Base-by-base conservation (phyloP, 1,140 invertebrate species). In the Copidosoma floridanum region DNA sequence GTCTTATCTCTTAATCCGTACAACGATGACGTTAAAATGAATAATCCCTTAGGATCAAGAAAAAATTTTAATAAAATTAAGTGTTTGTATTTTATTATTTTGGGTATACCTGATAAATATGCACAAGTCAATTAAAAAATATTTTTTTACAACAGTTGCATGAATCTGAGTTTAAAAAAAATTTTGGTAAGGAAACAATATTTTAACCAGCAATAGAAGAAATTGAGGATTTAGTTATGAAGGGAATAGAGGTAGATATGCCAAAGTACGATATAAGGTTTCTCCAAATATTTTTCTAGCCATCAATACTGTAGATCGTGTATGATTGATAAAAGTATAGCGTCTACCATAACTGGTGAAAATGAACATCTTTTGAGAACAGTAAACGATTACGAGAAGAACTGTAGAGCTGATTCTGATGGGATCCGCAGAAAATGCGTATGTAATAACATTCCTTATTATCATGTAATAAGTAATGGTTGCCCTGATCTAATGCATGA, bases 351-450 rank as follows among this genome's bases (percentile, higher is more conserved):
- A 43, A 37, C 56, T 1, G 21, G 5, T n/a, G 54, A 65, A 58
- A 40, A 61, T 46, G 4, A 24, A 7, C 43, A 58, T 41, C 21
- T 53, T 3, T n/a, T 66, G 10, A 41, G 60, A 51, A 65, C 50
- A 21, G 37, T 21, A 16, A 16, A 46, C 10, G 58, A 65, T 38
- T 68, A 68, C 26, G 21, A 44, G 16, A 29, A 46, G 47, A 51
- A 65, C 27, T 29, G 60, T 21, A 1, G 12, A 46, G 43, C 26
- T 26, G 10, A 29, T 11, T 51, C 10, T 47, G 11, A 44, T 41
- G 66, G 68, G 8, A 53, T 70, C 18, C 44, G 43, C 11, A 57
- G 63, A 29, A 20, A 64, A 51, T 66, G 59, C 27, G 50, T 68
- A 29, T 67, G 57, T 20, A 60, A 68, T 55, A 7, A 37, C 29